Evolutionary conservation across 2,797 vertebrate species (phyloP), one percentile per base, ranked within the genome.

Genomic region (Prionace glauca): DNA sequence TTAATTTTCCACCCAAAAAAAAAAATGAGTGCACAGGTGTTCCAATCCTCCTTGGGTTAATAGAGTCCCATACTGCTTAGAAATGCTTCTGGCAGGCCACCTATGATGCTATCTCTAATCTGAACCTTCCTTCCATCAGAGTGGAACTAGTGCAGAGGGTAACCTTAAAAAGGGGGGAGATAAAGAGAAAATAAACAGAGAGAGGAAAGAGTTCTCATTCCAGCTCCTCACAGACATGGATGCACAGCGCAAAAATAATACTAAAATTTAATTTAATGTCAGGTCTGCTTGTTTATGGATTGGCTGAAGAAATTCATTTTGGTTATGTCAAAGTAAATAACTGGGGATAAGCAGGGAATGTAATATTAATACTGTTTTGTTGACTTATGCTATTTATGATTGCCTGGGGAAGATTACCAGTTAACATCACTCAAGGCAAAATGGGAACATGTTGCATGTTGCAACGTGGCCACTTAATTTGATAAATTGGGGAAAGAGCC

Each of bases 361-460:
- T 16, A 84, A 41, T 84, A 41, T 81, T 81, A 22, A 84, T 84
- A 32, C 29, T 18, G 29, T 20, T n/a, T n/a, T 32, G 88, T 91
- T 91, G 60, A 36, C 56, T 32, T 91, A 18, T 65, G 16, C 60
- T 3, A 10, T 62, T n/a, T 7, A 91, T 65, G 65, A 91, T 91
- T 91, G 60, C 60, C 60, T 91, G 29, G 60, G 32, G 4, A 91
- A 91, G 60, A 67, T 91, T n/a, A 65, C 16, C n/a, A 65, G 60
- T 65, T 91, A 91, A 91, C 56, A n/a, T 91, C 50, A 62, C 56
- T 90, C 88, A 91, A 16, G 60, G 60, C 88, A 91, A 91, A 91
- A 91, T 62, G 32, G 87, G 60, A 91, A 91, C 18, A 67, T 18
- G 60, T n/a, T 62, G 12, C 12, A 65, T n/a, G 88, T 65, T 91